Evolutionary conservation across 2,888 invertebrate species (phyloP), one percentile per base, ranked within the genome.

Genomic region (Eugnorisma glareosa): DNA sequence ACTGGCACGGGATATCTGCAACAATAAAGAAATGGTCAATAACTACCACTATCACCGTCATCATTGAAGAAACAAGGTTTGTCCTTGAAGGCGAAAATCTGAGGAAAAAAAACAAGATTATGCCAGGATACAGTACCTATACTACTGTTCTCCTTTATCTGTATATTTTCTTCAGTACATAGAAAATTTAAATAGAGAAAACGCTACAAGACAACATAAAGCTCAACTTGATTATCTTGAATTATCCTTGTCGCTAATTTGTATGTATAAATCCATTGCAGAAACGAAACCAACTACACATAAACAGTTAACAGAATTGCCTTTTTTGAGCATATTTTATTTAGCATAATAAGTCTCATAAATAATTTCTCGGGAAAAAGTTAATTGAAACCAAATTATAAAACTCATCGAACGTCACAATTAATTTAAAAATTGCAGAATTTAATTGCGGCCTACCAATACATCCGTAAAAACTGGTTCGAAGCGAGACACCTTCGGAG

Each of bases 1-100:
- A 85, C 99, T 99, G 93, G 99, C 99, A 75, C 99, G 98, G 72
- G 99, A 98, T 92, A 99, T 99, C 99, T 99, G 98, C 18, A 94
- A 95, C 92, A 94, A 94, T 63, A 74, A 40, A 78, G 79, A 57
- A 48, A n/a, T 57, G 10, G 6, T 81, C 21, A 72, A 31, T 35
- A 66, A 67, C 6, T 37, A 48, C 18, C n/a, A 28, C 18, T 61
- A 37, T 59, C 21, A 24, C 37, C 51, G 35, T 51, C 21, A 51
- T 51, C n/a, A 24, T 40, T 57, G 7, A 37, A 35, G 21, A 48
- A 82, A 40, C 4, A 64, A 67, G 8, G 24, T 35, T n/a, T 51
- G 35, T 21, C 15, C 31, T 48, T 31, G 31, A 78, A 28, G 21
- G 8, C 8, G 15, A 43, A 64, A 31, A 37, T 4, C 3, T 18